Percentiles rank a stretch among this genome's conserved stretches.
These are phyloP conservation scores for Harpalus rubripes DNA, from an alignment of 2,888 invertebrate genomes.

Conservation along the genomic window DNA sequence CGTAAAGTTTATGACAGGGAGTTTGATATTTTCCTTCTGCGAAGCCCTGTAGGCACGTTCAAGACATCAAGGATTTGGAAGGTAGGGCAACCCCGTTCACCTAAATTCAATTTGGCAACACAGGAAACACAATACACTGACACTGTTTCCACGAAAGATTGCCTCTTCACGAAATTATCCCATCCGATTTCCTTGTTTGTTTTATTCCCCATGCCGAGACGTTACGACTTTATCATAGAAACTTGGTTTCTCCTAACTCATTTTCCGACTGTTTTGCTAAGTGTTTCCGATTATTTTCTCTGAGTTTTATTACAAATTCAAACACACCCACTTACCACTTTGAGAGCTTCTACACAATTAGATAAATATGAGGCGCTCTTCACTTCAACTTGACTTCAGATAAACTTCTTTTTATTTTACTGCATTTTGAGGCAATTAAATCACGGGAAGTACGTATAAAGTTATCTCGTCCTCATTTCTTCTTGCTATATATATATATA, in stretches of 20 bases:
- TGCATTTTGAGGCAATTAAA: background rate
- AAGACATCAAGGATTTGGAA: conserved; percentile 49
- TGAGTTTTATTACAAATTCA: conserved; percentile 26
- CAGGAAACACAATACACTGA: conserved; percentile 53
- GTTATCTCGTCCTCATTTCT: background rate
- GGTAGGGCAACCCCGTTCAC: conserved; percentile 20
- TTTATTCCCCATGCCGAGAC: conserved; percentile 26
- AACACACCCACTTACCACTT: background rate
- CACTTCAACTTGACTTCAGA: background rate
- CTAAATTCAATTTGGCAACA: conserved; percentile 60
- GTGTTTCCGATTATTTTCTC: conserved; percentile 49
- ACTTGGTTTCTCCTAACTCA: conserved; percentile 45
- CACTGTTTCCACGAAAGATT: conserved; percentile 56
- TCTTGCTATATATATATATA: background rate
- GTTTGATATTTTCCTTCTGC: conserved; percentile 36
- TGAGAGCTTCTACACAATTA: conserved; percentile 13
- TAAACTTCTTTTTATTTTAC: background rate
- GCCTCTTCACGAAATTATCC: conserved; percentile 59
- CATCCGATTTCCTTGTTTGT: conserved; percentile 43
- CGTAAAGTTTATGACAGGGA: conserved; percentile 30
- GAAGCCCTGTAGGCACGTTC: conserved; percentile 35
- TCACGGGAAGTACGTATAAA: background rate
- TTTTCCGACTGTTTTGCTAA: conserved; percentile 52
- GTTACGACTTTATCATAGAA: conserved; percentile 47
- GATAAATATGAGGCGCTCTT: conserved; percentile 10